Evolutionary conservation across 2,797 vertebrate genomes (phyloP).

Genomic region (Sebastes hopkinsi): DNA sequence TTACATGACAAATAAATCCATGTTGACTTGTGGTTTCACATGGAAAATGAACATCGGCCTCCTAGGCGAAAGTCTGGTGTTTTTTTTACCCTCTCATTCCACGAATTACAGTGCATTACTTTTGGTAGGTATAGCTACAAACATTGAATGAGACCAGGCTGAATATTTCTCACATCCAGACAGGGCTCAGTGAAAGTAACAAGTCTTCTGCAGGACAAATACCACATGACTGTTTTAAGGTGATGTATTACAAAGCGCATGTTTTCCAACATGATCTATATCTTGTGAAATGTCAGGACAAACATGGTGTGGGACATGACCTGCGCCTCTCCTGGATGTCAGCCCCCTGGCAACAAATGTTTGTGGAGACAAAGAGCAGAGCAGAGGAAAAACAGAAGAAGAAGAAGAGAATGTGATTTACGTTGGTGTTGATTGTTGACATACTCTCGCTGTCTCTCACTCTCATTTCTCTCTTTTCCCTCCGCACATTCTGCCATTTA

Average conservation of each 20-base stretch:
- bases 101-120: too few species aligned
- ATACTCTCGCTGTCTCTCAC: conserved; percentile 23
- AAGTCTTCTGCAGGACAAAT: background rate
- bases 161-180: conserved; percentile 7
- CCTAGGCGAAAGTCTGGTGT: too few species aligned
- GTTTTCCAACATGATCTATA: conserved; percentile 47
- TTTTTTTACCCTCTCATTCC: too few species aligned
- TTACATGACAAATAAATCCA: background rate
- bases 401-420: conserved; percentile 51
- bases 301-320: conserved; percentile 48
- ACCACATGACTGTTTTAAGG: conserved; percentile 12
- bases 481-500: conserved; percentile 13
- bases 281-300: conserved; percentile 48
- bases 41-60: accelerated
- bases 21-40: background rate
- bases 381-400: conserved; percentile 11
- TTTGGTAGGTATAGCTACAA: too few species aligned
- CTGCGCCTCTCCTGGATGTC: conserved; percentile 24
- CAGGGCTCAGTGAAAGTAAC: background rate
- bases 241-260: conserved; percentile 42
- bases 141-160: accelerated
- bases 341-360: conserved; percentile 49
- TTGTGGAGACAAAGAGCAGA: conserved; percentile 39
- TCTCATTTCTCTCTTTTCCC: conserved; percentile 26
- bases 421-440: conserved; percentile 51